Evolutionary conservation across 92 coral and sea anemone genomes (phyloP), one percentile per base, ranked within the genome.

Genomic region (Epizoanthus scotinus): DNA sequence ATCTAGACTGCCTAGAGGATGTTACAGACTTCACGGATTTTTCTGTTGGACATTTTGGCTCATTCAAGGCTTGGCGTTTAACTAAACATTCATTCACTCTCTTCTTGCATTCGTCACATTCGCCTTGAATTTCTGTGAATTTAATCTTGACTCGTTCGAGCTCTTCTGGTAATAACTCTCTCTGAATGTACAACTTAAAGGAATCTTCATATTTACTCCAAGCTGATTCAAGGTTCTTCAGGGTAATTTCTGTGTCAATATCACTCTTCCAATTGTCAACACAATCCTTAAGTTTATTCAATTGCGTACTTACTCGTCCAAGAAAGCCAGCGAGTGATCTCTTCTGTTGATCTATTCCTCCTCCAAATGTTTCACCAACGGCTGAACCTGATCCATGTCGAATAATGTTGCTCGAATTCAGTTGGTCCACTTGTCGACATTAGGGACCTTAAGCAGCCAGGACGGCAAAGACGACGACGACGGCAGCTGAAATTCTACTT

Each of bases 311-410:
- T 64, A 86, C 82, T 65, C 62, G 78, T 3, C 84, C 70, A 67
- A 73, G 61, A 77, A 82, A 70, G 22, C 87, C 90, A 24, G 78
- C 52, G 22, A 75, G 77, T 62, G 86, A 82, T 66, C 31, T 66
- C 49, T 66, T 62, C 83, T 58, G 34, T 78, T 72, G 73, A 25
- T 55, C 38, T 47, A 59, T 47, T 52, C 29, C 2, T 63, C 57
- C 50, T 71, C 78, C 54, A 80, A 81, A 1, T 75, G 82, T 38
- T 81, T 80, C 15, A 82, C 67, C 20, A n/a, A 44, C 72, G 73
- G 68, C 15, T 78, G 66, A 42, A 81, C 78, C 67, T 62, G 24
- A 24, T 62, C 67, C 67, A 62, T 62, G 29, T 62, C 67, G 67
- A 62, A 62, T 62, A 31, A 60, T 12, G 55, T 70, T 31, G 40